These are phyloP conservation scores for Astyanax mexicanus DNA, from an alignment of 2,797 vertebrate genomes.

Conservation along the genomic window DNA sequence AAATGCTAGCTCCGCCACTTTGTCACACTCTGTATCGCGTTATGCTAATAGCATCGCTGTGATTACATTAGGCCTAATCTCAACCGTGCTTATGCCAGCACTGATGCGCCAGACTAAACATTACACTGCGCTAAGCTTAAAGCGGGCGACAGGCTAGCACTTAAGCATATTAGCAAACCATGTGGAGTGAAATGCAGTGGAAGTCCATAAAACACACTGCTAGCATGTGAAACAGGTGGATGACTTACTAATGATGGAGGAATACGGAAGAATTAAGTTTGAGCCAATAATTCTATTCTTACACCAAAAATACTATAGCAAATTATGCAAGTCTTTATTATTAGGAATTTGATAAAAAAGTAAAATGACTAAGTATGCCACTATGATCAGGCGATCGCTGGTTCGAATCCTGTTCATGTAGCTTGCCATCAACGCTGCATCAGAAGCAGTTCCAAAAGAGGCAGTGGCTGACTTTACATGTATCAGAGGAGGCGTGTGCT, in stretches of 20 bases:
- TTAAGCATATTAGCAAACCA: background rate
- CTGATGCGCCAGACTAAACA: slow-evolving; percentile 42
- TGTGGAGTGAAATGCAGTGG: background rate
- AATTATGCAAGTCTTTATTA: too few relatives aligned
- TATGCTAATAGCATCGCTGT: slow-evolving; percentile 28
- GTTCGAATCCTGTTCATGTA: too few relatives aligned
- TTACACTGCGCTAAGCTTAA: slow-evolving; percentile 26
- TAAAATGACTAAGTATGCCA: too few relatives aligned
- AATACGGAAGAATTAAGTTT: background rate
- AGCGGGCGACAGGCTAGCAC: background rate
- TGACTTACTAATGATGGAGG: background rate
- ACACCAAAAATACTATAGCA: too few relatives aligned
- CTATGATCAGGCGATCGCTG: too few relatives aligned
- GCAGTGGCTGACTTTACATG: too few relatives aligned
- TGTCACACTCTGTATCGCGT: slow-evolving; percentile 9
- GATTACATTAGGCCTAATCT: slow-evolving; percentile 46
- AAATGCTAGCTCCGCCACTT: slow-evolving; percentile 44
- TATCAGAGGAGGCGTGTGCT: too few relatives aligned
- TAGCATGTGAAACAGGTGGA: background rate
- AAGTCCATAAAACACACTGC: background rate
- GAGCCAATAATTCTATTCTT: too few relatives aligned
- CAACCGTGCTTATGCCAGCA: slow-evolving; percentile 22
- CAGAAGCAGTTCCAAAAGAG: too few relatives aligned
- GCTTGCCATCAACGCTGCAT: too few relatives aligned
- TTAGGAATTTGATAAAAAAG: too few relatives aligned